Evolutionary conservation across 2,888 invertebrate species (phyloP).

Genomic region (Nysson spinosus): DNA sequence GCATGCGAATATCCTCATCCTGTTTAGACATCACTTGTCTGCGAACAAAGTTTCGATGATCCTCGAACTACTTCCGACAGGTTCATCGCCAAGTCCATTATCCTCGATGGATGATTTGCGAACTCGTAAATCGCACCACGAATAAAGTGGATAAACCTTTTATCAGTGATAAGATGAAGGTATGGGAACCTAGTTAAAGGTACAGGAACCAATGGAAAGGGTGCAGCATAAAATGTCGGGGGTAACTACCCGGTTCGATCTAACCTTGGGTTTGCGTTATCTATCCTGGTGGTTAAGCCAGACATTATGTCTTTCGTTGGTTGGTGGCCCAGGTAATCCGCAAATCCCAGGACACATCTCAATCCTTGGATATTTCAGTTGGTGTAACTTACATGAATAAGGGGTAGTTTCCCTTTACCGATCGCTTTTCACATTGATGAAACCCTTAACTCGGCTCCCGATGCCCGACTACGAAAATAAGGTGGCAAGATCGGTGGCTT

Average conservation of each 20-base stretch:
- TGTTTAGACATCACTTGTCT: background rate
- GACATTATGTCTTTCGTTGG: conserved; percentile 47
- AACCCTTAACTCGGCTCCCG: conserved; percentile 21
- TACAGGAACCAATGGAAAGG: background rate
- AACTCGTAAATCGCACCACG: background rate
- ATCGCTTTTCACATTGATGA: conserved; percentile 2
- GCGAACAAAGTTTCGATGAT: background rate
- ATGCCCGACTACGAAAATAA: conserved; percentile 38
- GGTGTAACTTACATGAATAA: conserved; percentile 31
- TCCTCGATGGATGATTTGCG: background rate
- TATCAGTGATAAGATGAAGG: conserved; percentile 2
- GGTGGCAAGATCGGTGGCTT: conserved; percentile 12
- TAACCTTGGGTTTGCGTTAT: conserved; percentile 55
- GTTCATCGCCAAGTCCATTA: background rate
- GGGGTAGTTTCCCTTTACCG: conserved; percentile 19
- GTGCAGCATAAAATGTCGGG: conserved; percentile 40
- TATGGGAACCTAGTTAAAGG: background rate
- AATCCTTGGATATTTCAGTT: conserved; percentile 46
- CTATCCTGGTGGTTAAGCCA: conserved; percentile 57
- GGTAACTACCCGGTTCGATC: conserved; percentile 49
- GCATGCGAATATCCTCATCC: no score
- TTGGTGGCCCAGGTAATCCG: conserved; percentile 53
- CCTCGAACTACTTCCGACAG: background rate
- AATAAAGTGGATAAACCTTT: no score
- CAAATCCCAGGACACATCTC: conserved; percentile 58